These are phyloP conservation scores for Zelostemma sp. DNA, from an alignment of 1,140 invertebrate species.

Conservation along the genomic window DNA sequence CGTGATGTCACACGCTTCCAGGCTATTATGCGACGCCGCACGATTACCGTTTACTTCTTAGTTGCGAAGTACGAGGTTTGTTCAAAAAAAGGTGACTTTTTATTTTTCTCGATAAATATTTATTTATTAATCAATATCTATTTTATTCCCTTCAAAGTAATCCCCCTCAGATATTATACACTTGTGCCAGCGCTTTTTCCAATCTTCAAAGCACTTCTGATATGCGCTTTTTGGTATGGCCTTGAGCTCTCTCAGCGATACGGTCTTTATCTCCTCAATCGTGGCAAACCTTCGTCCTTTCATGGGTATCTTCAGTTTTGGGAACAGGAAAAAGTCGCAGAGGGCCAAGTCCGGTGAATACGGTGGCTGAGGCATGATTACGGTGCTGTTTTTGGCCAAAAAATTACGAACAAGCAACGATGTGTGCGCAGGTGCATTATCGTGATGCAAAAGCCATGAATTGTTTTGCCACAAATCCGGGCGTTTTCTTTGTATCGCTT, in stretches of 20 bases:
- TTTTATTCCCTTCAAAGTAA: slow-evolving; percentile 26
- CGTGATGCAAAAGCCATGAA: slow-evolving; percentile 24
- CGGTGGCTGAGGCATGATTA: slow-evolving; percentile 20
- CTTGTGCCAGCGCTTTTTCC: slow-evolving; percentile 31
- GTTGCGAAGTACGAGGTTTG: slow-evolving; percentile 18
- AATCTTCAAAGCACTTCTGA: slow-evolving; percentile 26
- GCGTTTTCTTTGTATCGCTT: too few relatives aligned
- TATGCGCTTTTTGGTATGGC: neutral
- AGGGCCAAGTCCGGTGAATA: slow-evolving; percentile 27
- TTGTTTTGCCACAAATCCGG: slow-evolving; percentile 31
- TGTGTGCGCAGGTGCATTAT: slow-evolving; percentile 23
- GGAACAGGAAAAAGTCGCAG: too few relatives aligned
- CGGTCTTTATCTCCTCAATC: too few relatives aligned
- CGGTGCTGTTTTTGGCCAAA: slow-evolving; percentile 24
- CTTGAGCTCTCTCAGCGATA: neutral
- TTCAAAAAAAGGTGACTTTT: slow-evolving; percentile 18
- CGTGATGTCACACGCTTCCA: too few relatives aligned
- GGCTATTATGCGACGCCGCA: too few relatives aligned
- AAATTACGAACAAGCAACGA: slow-evolving; percentile 13
- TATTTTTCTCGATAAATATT: slow-evolving; percentile 16
- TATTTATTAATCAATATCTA: slow-evolving; percentile 19
- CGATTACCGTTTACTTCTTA: too few relatives aligned
- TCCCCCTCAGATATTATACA: slow-evolving; percentile 23
- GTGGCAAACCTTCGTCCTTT: too few relatives aligned
- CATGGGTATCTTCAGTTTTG: too few relatives aligned